These are phyloP conservation scores for Allacma fusca DNA, from an alignment of 2,888 invertebrate genomes.

Conservation along the genomic window DNA sequence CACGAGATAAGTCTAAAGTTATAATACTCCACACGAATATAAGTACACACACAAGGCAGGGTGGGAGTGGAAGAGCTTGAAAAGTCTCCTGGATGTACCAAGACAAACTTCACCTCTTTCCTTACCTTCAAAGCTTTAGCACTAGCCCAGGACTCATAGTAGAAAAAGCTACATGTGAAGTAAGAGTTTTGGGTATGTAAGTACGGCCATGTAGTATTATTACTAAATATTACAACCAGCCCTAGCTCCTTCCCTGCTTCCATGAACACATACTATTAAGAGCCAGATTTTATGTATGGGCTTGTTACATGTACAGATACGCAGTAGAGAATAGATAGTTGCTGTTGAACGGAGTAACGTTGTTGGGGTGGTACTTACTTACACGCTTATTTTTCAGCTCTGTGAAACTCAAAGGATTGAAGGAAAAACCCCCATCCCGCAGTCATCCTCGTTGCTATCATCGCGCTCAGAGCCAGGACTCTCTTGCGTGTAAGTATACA, in stretches of 20 bases:
- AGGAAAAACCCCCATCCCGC: slow-evolving; percentile 33
- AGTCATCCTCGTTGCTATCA: slow-evolving; percentile 21
- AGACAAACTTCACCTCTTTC: slow-evolving; percentile 28
- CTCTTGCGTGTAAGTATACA: background rate
- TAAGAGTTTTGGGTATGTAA: too few species aligned
- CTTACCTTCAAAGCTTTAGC: background rate
- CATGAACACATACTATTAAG: background rate
- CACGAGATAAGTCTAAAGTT: background rate
- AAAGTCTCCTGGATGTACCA: slow-evolving; percentile 15
- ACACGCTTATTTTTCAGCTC: slow-evolving; percentile 29
- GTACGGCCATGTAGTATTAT: too few species aligned
- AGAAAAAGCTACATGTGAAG: too few species aligned
- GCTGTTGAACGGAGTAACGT: background rate
- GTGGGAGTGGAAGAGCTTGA: slow-evolving; percentile 37
- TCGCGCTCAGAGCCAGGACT: background rate
- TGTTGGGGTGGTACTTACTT: background rate
- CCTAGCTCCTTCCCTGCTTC: too few species aligned
- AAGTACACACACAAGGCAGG: too few species aligned
- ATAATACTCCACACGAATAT: too few species aligned
- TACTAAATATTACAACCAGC: too few species aligned
- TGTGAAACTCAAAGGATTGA: slow-evolving; percentile 27
- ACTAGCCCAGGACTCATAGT: background rate
- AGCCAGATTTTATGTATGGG: background rate
- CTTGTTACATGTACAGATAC: background rate
- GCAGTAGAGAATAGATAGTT: background rate